phyloP scores from a whole-genome alignment of 2,888 invertebrate genomes.

The Drosophila sordidapex region DNA sequence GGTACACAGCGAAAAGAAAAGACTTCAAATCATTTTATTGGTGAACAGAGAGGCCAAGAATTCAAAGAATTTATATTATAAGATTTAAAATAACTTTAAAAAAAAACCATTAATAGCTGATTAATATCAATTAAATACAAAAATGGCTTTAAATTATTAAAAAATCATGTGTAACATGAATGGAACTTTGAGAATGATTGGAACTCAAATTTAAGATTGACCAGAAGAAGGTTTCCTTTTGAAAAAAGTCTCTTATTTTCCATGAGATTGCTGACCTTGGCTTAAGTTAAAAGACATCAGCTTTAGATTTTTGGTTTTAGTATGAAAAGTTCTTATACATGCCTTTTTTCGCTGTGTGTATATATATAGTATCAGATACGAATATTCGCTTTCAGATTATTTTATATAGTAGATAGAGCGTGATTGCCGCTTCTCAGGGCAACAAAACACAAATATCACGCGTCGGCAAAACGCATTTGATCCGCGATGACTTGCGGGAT shows the following conservation, averaged over 20 bases:
- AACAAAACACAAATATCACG: slow-evolving; percentile 62
- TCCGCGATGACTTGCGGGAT: slow-evolving; percentile 70
- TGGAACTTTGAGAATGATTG: background rate
- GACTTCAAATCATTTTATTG: background rate
- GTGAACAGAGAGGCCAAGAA: background rate
- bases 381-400: slow-evolving; percentile 15
- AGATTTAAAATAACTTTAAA: background rate
- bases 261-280: background rate
- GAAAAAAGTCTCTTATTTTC: background rate
- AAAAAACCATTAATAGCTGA: background rate
- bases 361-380: slow-evolving; percentile 8
- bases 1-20: slow-evolving; percentile 1
- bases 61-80: background rate
- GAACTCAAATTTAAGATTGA: background rate
- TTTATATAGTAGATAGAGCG: slow-evolving; percentile 22
- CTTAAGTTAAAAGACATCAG: background rate
- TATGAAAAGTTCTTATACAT: background rate
- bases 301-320: background rate
- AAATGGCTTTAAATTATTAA: background rate
- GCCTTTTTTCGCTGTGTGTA: background rate
- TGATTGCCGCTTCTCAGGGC: slow-evolving; percentile 41
- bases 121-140: background rate
- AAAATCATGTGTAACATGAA: background rate
- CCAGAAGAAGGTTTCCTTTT: background rate
- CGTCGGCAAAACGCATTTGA: slow-evolving; percentile 74